These are phyloP conservation scores for Conopomorpha cramerella DNA, from an alignment of 1,140 invertebrate genomes.

Conservation along the genomic window DNA sequence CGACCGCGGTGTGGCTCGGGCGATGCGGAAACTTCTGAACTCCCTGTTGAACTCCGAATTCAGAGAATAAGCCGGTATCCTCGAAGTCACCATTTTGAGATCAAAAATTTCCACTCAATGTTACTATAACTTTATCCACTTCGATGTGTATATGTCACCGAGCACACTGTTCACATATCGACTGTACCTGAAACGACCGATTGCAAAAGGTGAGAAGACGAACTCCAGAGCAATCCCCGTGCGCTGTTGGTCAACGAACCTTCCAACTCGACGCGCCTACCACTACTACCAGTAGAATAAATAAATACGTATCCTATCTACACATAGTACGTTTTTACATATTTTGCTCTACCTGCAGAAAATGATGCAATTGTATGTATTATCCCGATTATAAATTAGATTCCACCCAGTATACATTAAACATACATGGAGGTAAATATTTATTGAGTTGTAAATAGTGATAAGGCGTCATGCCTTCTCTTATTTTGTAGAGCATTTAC, in stretches of 20 bases:
- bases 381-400: no score
- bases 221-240: no score
- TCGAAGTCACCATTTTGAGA: constrained; percentile 62
- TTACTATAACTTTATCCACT: constrained; percentile 29
- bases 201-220: constrained; percentile 12
- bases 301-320: no score
- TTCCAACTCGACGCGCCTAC: constrained; percentile 21
- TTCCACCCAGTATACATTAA: no score
- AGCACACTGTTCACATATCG: constrained; percentile 52
- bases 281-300: no score
- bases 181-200: constrained; percentile 40
- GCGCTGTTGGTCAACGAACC: constrained; percentile 57
- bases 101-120: constrained; percentile 44
- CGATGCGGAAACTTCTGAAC: constrained; percentile 60
- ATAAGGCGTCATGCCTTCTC: constrained; percentile 16
- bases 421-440: no score
- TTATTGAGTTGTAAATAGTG: constrained; percentile 18
- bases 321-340: no score
- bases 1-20: constrained; percentile 47
- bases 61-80: constrained; percentile 59
- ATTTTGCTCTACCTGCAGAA: no score
- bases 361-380: no score
- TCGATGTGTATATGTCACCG: constrained; percentile 33
- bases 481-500: constrained; percentile 43
- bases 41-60: constrained; percentile 62